Conservation (phyloP, 2,113 vertebrate genomes). For the Marmota monax region DNA sequence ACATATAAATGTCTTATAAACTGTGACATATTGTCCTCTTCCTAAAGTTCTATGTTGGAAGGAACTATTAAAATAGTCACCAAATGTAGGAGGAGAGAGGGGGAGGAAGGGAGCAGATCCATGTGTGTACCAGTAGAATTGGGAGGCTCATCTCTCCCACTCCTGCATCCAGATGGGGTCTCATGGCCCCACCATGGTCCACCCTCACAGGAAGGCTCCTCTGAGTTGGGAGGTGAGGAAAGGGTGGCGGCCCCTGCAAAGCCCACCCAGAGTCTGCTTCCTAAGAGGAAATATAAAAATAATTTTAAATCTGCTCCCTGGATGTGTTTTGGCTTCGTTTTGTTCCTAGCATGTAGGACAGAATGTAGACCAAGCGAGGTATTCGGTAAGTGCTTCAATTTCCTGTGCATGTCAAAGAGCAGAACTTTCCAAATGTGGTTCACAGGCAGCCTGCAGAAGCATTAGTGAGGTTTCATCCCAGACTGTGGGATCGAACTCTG, state of each 20-base stretch:
- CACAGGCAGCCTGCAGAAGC: background rate
- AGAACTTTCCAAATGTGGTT: background rate
- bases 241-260: background rate
- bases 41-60: background rate
- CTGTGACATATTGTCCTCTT: background rate
- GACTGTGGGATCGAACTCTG: background rate
- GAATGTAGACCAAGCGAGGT: background rate
- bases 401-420: background rate
- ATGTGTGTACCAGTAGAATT: background rate
- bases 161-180: background rate
- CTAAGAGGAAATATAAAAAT: background rate
- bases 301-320: background rate
- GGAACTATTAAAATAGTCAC: constrained; percentile 17
- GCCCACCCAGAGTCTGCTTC: background rate
- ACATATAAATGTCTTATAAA: background rate
- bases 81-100: background rate
- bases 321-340: background rate
- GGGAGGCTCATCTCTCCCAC: no score
- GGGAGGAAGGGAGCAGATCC: background rate
- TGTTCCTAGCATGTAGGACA: background rate
- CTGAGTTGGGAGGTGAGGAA: no score
- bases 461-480: rapidly evolving
- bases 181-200: background rate
- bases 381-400: background rate
- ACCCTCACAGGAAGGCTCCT: background rate